A percentile compares a stretch with the other conserved stretches of the same genome.
Conservation (phyloP, 2,113 vertebrate species). For the Dendrocopos noguchii region DNA sequence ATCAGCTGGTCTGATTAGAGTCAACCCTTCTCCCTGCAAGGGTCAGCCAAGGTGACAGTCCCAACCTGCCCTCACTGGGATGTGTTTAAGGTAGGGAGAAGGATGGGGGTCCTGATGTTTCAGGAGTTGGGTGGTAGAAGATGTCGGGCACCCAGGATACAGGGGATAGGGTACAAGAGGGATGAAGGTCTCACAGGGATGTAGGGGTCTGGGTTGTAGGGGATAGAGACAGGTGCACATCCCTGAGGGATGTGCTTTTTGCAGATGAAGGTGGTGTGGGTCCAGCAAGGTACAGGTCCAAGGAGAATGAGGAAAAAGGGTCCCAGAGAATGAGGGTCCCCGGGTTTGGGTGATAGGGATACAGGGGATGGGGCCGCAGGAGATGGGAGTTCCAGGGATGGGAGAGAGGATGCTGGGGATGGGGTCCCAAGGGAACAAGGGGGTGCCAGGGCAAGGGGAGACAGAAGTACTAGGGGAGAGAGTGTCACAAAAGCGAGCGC, state of each 20-base stretch:
- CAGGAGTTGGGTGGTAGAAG: background rate
- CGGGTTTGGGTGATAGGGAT: background rate
- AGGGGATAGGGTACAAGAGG: background rate
- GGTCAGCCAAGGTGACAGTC: background rate
- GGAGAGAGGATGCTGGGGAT: background rate
- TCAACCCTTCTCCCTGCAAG: background rate
- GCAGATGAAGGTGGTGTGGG: too few species aligned
- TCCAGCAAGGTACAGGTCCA: too few species aligned
- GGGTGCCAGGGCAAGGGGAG: background rate
- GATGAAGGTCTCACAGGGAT: background rate
- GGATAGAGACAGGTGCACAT: too few species aligned
- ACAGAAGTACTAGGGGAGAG: rapidly evolving
- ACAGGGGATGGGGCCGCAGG: background rate
- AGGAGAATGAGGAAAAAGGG: background rate
- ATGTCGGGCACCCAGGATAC: background rate
- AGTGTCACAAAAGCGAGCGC: rapidly evolving
- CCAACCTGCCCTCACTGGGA: background rate
- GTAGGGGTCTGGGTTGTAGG: background rate
- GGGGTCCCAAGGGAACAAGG: background rate
- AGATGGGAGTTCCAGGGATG: background rate
- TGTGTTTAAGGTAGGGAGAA: rapidly evolving
- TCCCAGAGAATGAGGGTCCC: background rate
- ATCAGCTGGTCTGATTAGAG: background rate
- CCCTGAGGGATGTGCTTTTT: background rate
- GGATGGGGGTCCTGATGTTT: background rate